Base-by-base conservation (phyloP, 1,140 invertebrate genomes). In the Cydia pomonella region DNA sequence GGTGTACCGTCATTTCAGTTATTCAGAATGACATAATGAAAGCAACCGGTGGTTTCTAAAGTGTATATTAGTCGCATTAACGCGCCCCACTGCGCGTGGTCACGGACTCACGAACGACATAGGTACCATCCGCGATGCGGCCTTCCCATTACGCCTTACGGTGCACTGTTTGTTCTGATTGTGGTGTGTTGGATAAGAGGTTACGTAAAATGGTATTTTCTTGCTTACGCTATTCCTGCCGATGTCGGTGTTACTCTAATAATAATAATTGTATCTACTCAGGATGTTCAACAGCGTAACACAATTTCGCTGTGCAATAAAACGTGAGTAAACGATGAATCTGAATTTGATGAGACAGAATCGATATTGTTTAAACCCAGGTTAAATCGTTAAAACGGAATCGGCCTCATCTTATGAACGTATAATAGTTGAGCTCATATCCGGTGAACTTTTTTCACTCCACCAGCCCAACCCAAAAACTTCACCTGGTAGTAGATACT, bases 91-190 rank as follows among this genome's bases (percentile, higher is more conserved):
- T 69, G 64, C 21, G 16, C 16, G 64, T 66, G 25, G 27, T 29
- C 13, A 25, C 25, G 63, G 25, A n/a, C 21, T 69, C 29, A 12
- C 29, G 64, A 27, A 41, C 64, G 64, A 69, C 63, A 66, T 69
- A 69, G n/a, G n/a, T n/a, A n/a, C 41, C 64, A 69, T 69, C 64
- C 64, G 64, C 10, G 3, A 38, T 3, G 33, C 64, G 64, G 64
- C 64, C 64, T 69, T 69, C 64, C 29, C 64, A 69, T 69, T 69
- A 69, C n/a, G n/a, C 16, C 16, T 27, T 53, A 16, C 33, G 64
- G 64, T 69, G 64, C 64, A 69, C 64, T 69, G 64, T 41, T 69
- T 69, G 64, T 18, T 69, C 27, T 69, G 64, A n/a, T 66, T 69
- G 64, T 41, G 27, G 64, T 29, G 27, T 21, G 64, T 69, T 69